Evolutionary conservation across 2,888 invertebrate genomes (phyloP), one percentile per base, ranked within the genome.

Genomic region (Ennomos erosarius): DNA sequence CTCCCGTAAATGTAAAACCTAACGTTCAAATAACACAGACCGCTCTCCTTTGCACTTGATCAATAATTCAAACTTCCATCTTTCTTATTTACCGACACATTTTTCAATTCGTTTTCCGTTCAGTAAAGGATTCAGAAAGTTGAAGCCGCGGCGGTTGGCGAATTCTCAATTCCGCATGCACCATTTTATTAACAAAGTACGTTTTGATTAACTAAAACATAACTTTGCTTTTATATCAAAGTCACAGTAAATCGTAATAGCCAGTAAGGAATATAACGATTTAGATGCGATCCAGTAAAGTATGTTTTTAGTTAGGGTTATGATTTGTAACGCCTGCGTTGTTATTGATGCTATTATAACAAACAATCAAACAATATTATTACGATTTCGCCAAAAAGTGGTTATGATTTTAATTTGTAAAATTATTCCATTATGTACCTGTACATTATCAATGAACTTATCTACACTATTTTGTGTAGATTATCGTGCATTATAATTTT

Each of bases 161-260:
- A 26, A 35, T 34, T 48, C 52, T 13, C 54, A 16, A 43, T 60
- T 60, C 53, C 60, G 55, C 59, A 65, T 65, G 67, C 63, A 65
- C 49, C 61, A 57, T 44, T 62, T 59, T 65, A 67, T 65, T 61
- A 65, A 57, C 62, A 53, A 65, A 65, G 62, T 65, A 63, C 59
- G 51, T 65, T 67, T 65, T 65, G 65, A 67, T 63, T 63, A 67
- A 63, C 65, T 67, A 58, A 67, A 65, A 61, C 61, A 62, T 65
- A 67, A 65, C 67, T 65, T 55, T 56, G 59, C 57, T 61, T 48
- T 62, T 62, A 45, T 42, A 57, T 38, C 42, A 54, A 13, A 10
- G 42, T 5, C 48, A 48, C 43, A 58, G 57, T 47, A 1, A n/a
- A 34, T 6, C 0, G 26, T 6, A 26, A 26, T 26, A 26, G 34